A percentile compares a stretch with the other conserved stretches of the same genome.
phyloP scores from a whole-genome alignment of 2,113 vertebrate species.

The Cavia aperea region DNA sequence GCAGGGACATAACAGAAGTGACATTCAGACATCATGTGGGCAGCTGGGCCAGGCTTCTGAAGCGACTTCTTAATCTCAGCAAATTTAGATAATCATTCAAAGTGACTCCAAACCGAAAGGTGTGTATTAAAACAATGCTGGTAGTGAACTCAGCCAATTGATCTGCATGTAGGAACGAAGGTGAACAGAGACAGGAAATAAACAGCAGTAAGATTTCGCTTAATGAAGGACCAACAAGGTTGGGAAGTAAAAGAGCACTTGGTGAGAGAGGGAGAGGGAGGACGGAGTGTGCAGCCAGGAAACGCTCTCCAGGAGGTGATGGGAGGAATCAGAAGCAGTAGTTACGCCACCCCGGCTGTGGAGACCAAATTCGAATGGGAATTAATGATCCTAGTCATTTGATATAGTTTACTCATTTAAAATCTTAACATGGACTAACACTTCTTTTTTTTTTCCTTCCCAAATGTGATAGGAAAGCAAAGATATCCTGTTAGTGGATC shows the following conservation, averaged over 20 bases:
- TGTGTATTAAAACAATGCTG: not conserved
- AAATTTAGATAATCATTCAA: not conserved
- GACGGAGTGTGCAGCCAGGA: too few species aligned
- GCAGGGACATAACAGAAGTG: too few species aligned
- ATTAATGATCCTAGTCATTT: conserved; percentile 22
- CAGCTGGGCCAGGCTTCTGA: not conserved
- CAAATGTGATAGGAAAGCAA: conserved; percentile 88
- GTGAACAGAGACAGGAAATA: not conserved
- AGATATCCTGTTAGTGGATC: conserved; percentile 95
- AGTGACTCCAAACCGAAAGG: not conserved
- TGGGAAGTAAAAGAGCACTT: not conserved
- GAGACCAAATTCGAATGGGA: not conserved
- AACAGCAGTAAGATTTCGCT: not conserved
- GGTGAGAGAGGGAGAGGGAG: not conserved
- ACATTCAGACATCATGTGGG: not conserved
- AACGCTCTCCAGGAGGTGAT: not conserved
- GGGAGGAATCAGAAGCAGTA: not conserved
- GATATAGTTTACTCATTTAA: conserved; percentile 53
- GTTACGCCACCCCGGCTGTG: not conserved
- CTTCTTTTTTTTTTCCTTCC: conserved; percentile 72
- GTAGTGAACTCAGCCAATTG: not conserved
- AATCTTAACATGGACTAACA: conserved; percentile 69
- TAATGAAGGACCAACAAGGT: not conserved
- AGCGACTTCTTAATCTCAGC: not conserved
- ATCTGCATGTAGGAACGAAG: not conserved